Base-by-base conservation (phyloP, 2,113 vertebrate genomes). In the Leucopternis melanops region DNA sequence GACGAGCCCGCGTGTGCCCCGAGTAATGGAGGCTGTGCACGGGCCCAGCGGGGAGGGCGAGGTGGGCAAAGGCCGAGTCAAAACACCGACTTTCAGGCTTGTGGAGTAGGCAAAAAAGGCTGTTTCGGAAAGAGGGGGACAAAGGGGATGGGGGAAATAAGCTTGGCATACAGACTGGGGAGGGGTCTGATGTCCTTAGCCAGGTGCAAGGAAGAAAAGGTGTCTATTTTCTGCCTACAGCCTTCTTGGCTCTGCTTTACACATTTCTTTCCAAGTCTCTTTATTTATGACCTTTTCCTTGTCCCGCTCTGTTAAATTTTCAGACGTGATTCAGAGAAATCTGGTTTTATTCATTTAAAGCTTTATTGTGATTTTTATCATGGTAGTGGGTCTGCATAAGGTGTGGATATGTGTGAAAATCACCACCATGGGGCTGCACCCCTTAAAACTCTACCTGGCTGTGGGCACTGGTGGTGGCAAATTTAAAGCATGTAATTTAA, bases 11-110 rank as follows among this genome's bases (percentile, higher is more conserved):
- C 8, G 2, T 50, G 16, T 65, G 55, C 50, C 63, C 52, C 7
- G 0, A n/a, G 50, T 20, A 11, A 34, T 1, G 20, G 5, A 38
- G 42, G 27, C 67, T n/a, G 0, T 26, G 17, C 52, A 11, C 2
- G 2, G 66, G 16, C 22, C 40, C 34, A 4, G 19, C 5, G 0
- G 16, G 69, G 49, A 70, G 49, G 10, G 25, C 0, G 0, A 49
- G 52, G 40, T 25, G 26, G 38, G 54, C 17, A 9, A 45, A 79
- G 29, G 47, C 22, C 7, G 4, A 36, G 50, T 11, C 57, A 73
- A 66, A 84, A 44, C 8, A 5, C 27, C 3, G 0, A 5, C 38
- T 55, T 62, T 29, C 23, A 62, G 17, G 42, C 81, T 59, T 5
- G 0, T 22, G 9, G 18, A 21, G 11, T 66, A 49, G 55, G 55